Conservation (phyloP, 92 coral and sea anemone species). For the Nematostella vectensis region DNA sequence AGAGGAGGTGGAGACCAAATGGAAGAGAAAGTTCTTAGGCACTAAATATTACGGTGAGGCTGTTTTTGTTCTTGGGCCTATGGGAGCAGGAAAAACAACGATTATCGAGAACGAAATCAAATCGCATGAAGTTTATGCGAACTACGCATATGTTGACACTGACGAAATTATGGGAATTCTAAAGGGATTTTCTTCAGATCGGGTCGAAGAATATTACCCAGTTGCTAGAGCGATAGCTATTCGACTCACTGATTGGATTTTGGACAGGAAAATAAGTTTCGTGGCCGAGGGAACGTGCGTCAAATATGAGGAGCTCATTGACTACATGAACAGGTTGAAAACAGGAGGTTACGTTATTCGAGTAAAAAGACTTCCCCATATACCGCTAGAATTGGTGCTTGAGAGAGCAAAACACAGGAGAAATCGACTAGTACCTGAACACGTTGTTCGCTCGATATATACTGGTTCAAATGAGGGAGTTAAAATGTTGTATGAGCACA, state of each 20-base stretch:
- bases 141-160: conserved; percentile 92
- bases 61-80: conserved; percentile 87
- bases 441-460: conserved; percentile 72
- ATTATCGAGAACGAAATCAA: conserved; percentile 71
- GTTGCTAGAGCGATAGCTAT: conserved; percentile 84
- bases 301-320: conserved; percentile 70
- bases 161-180: conserved; percentile 96
- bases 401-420: conserved; percentile 69
- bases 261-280: conserved; percentile 84
- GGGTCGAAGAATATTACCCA: conserved; percentile 85
- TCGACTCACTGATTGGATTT: conserved; percentile 92
- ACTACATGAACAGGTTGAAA: conserved; percentile 80
- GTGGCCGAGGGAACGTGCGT: conserved; percentile 99
- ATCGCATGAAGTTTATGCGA: conserved; percentile 52
- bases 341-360: conserved; percentile 69
- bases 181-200: conserved; percentile 72
- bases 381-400: conserved; percentile 52
- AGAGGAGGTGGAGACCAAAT: conserved; percentile 59
- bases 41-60: conserved; percentile 77
- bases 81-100: conserved; percentile 98
- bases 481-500: conserved; percentile 49
- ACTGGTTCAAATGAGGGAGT: conserved; percentile 65
- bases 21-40: conserved; percentile 72
- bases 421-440: conserved; percentile 73
- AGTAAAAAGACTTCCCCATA: conserved; percentile 62